phyloP scores from a whole-genome alignment of 2,888 invertebrate genomes.

The Gandaritis pyraliata region DNA sequence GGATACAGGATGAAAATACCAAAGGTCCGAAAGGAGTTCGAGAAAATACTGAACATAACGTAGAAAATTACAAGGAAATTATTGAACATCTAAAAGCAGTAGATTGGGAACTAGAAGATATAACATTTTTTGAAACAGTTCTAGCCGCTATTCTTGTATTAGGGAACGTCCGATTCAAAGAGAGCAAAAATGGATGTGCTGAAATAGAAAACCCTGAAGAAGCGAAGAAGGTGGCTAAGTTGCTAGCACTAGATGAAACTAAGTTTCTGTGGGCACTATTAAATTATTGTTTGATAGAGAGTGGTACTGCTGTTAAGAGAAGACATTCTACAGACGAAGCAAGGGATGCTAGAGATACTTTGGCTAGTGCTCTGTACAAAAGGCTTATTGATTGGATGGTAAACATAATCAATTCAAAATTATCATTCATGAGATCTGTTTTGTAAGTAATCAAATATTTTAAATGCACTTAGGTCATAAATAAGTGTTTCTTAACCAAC shows the following conservation, averaged over 20 bases:
- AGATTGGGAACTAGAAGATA: conserved; percentile 89
- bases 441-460: conserved; percentile 87
- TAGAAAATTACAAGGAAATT: conserved; percentile 86
- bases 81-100: conserved; percentile 86
- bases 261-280: conserved; percentile 94
- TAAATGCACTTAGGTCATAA: too few relatives aligned
- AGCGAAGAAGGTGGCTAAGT: conserved; percentile 88
- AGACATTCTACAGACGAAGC: conserved; percentile 92
- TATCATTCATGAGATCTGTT: conserved; percentile 92
- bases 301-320: conserved; percentile 87
- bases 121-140: conserved; percentile 87
- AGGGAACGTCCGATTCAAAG: conserved; percentile 91
- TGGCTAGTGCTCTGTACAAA: conserved; percentile 93
- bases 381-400: conserved; percentile 95
- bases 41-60: conserved; percentile 87
- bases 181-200: conserved; percentile 86
- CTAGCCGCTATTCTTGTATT: conserved; percentile 90
- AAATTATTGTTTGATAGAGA: conserved; percentile 92
- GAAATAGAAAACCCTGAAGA: conserved; percentile 90
- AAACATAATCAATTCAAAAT: conserved; percentile 92
- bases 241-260: conserved; percentile 90
- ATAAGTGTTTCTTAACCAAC: not conserved
- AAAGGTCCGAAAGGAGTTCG: conserved; percentile 86
- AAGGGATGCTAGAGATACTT: conserved; percentile 91
- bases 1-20: conserved; percentile 84